Percentiles rank a stretch among this genome's conserved stretches.
Conservation (phyloP, 53 echinoderm and acorn worm species). For the Temnopleurus reevesii region DNA sequence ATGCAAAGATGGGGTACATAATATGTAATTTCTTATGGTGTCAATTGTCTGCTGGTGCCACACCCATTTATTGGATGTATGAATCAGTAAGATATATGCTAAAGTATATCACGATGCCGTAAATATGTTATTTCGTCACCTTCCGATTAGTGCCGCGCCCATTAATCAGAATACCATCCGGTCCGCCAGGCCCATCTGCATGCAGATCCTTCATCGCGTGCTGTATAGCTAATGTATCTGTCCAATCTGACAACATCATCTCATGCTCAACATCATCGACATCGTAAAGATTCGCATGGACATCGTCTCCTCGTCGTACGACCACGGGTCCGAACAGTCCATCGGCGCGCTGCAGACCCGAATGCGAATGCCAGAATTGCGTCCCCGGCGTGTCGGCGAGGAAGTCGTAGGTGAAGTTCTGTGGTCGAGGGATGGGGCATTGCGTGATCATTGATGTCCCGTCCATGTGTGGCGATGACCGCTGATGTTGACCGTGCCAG, state of each 20-base stretch:
- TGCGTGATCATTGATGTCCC: conserved; percentile 78
- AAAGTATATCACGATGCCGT: too few species aligned
- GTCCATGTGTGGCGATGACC: conserved; percentile 73
- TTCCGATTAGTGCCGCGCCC: conserved; percentile 70
- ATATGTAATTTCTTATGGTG: too few species aligned
- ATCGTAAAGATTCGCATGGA: conserved; percentile 69
- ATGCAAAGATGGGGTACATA: too few species aligned
- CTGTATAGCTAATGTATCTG: conserved; percentile 74
- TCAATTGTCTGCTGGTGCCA: too few species aligned
- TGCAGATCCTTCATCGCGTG: conserved; percentile 80
- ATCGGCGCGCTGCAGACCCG: conserved; percentile 79
- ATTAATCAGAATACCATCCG: conserved; percentile 87
- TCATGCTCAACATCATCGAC: conserved; percentile 78
- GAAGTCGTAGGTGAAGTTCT: conserved; percentile 82
- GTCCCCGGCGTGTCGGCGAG: conserved; percentile 70
- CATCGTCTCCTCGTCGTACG: conserved; percentile 64
- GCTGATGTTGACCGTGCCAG: conserved; percentile 81
- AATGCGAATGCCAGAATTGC: conserved; percentile 90
- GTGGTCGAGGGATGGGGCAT: conserved; percentile 59
- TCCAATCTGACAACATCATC: conserved; percentile 84
- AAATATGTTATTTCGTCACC: too few species aligned
- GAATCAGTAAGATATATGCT: too few species aligned
- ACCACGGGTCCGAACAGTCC: conserved; percentile 80
- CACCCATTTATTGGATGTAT: too few species aligned
- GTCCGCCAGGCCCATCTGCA: conserved; percentile 75